Conservation (phyloP, 2,113 vertebrate genomes). For the Cyanistes caeruleus region DNA sequence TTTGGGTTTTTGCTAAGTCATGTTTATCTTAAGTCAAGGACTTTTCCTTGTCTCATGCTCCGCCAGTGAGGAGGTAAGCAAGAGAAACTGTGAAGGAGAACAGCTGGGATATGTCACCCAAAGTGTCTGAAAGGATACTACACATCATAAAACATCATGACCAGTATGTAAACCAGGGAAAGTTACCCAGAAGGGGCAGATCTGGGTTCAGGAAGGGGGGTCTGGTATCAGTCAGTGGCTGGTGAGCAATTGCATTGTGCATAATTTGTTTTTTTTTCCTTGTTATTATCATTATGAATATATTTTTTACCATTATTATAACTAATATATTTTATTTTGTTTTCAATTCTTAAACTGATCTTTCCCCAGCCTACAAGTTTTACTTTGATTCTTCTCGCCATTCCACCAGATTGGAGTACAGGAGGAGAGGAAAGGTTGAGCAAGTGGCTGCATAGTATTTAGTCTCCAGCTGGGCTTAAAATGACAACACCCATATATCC, state of each 20-base stretch:
- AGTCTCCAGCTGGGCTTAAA: background rate
- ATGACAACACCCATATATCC: background rate
- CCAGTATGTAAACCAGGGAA: background rate
- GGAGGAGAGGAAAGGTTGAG: too few relatives aligned
- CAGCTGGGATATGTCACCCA: background rate
- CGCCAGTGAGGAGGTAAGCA: background rate
- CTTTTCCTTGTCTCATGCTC: background rate
- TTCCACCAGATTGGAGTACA: background rate
- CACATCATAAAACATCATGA: background rate
- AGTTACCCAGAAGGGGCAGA: background rate
- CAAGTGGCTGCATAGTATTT: background rate
- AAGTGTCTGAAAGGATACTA: background rate
- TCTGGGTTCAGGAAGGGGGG: fast-evolving
- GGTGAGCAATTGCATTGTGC: background rate
- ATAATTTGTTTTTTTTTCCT: background rate
- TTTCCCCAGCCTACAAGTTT: background rate
- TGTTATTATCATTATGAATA: background rate
- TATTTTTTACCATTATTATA: background rate
- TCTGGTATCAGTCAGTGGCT: background rate
- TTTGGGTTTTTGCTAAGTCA: background rate
- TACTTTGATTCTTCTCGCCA: background rate
- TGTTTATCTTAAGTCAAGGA: background rate
- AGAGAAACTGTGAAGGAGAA: background rate
- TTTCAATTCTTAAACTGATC: background rate
- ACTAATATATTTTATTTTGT: background rate